These are phyloP conservation scores for Trichomalopsis sarcophagae DNA, from an alignment of 1,140 invertebrate species.

Conservation along the genomic window DNA sequence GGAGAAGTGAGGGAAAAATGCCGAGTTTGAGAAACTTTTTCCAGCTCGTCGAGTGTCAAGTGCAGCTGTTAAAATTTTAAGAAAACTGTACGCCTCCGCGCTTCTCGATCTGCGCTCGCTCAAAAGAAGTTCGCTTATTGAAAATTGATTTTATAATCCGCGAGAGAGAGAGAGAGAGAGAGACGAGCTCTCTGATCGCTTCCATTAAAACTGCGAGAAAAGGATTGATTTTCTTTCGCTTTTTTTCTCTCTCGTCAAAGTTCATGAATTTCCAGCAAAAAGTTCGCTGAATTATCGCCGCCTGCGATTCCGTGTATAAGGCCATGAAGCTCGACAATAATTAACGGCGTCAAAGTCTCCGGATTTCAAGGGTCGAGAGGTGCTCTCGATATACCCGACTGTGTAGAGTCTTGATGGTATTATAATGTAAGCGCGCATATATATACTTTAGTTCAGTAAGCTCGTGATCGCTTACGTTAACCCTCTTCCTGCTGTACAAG, in stretches of 20 bases:
- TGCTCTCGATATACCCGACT: neutral
- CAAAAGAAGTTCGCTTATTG: neutral
- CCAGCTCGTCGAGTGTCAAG: neutral
- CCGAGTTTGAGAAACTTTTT: neutral
- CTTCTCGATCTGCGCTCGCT: neutral
- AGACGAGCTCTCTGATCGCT: too few species aligned
- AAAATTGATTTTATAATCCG: neutral
- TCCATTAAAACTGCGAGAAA: too few species aligned
- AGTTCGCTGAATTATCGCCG: too few species aligned
- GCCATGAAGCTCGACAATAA: neutral
- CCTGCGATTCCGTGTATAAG: too few species aligned
- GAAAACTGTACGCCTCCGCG: neutral
- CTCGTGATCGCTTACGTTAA: too few species aligned
- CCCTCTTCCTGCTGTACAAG: neutral
- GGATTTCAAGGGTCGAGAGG: neutral
- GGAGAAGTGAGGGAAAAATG: neutral
- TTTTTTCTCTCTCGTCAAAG: too few species aligned
- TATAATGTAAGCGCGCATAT: neutral
- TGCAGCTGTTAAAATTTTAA: conserved; percentile 1
- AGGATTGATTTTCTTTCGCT: too few species aligned
- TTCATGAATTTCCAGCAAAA: too few species aligned
- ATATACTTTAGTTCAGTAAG: too few species aligned
- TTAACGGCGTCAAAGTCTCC: neutral
- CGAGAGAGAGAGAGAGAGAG: too few species aligned
- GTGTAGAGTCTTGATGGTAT: neutral